A percentile compares a stretch with the other conserved stretches of the same genome.
Conservation (phyloP, 2,888 invertebrate species). For the Malachius bipustulatus region DNA sequence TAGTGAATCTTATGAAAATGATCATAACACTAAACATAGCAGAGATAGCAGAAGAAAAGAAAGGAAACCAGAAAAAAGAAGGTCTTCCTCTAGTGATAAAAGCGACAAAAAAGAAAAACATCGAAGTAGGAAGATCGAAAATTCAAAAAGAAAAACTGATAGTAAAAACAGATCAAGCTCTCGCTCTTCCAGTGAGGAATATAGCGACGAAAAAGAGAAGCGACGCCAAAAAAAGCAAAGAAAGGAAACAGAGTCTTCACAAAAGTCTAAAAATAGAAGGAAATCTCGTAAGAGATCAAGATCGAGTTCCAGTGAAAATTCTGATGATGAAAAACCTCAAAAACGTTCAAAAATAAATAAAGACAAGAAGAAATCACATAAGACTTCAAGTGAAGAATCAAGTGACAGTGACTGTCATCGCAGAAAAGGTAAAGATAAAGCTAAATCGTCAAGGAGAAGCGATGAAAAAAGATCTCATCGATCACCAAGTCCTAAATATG, state of each 20-base stretch:
- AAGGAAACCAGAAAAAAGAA: too few species aligned
- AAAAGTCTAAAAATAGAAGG: constrained; percentile 6
- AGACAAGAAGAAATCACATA: too few species aligned
- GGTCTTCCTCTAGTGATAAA: too few species aligned
- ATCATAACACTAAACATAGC: constrained; percentile 10
- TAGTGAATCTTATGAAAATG: constrained; percentile 8
- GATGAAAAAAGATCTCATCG: too few species aligned
- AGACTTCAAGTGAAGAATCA: neutral
- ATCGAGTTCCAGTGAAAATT: neutral
- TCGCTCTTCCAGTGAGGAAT: too few species aligned
- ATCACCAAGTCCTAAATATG: constrained; percentile 14
- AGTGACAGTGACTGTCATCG: neutral
- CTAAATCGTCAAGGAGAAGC: too few species aligned
- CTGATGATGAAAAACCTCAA: neutral
- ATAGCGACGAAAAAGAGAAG: constrained; percentile 25
- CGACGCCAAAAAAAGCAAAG: constrained; percentile 8
- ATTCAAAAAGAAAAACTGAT: constrained; percentile 9
- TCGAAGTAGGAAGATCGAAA: constrained; percentile 9
- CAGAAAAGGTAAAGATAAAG: constrained; percentile 15
- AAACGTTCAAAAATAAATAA: neutral
- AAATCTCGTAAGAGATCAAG: constrained; percentile 8
- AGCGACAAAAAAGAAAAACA: constrained; percentile 2
- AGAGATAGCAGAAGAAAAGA: constrained; percentile 11
- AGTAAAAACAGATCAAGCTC: too few species aligned
- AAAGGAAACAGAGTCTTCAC: constrained; percentile 5